Percentiles rank a stretch among this genome's conserved stretches.
These are phyloP conservation scores for Acanthaster planci DNA, from an alignment of 35 echinoderm and acorn worm species.

Conservation along the genomic window DNA sequence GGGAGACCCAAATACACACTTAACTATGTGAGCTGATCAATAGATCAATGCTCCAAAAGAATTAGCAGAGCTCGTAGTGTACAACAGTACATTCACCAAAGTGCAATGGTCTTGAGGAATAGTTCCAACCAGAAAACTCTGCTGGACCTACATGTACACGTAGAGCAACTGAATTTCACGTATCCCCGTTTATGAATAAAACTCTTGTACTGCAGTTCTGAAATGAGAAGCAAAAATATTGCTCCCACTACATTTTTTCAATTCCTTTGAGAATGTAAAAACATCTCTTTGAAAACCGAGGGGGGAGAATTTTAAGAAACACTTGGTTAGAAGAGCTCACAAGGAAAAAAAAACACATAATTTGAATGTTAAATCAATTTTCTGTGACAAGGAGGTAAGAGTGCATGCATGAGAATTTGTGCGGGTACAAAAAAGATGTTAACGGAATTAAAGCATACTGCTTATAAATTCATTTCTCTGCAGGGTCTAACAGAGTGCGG, in stretches of 20 bases:
- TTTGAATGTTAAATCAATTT: conserved; percentile 24
- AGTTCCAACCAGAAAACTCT: no score
- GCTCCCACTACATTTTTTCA: no score
- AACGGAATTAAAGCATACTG: background rate
- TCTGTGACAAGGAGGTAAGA: background rate
- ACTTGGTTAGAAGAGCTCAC: background rate
- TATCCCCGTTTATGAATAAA: no score
- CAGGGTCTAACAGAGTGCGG: background rate
- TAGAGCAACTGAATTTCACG: no score
- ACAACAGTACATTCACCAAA: no score
- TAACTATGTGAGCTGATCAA: background rate
- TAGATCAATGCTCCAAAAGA: background rate
- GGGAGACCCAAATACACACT: background rate
- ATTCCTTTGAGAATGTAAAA: no score
- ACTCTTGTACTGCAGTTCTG: no score
- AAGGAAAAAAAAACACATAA: background rate
- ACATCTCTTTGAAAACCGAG: no score
- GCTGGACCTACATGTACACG: no score
- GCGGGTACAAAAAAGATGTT: background rate
- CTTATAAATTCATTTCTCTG: conserved; percentile 4
- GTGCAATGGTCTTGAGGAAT: no score
- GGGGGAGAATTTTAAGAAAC: background rate
- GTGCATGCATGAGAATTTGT: background rate
- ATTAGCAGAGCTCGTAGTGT: no score
- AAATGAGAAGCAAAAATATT: no score